phyloP scores from a whole-genome alignment of 2,113 vertebrate genomes.

The Agapornis roseicollis region DNA sequence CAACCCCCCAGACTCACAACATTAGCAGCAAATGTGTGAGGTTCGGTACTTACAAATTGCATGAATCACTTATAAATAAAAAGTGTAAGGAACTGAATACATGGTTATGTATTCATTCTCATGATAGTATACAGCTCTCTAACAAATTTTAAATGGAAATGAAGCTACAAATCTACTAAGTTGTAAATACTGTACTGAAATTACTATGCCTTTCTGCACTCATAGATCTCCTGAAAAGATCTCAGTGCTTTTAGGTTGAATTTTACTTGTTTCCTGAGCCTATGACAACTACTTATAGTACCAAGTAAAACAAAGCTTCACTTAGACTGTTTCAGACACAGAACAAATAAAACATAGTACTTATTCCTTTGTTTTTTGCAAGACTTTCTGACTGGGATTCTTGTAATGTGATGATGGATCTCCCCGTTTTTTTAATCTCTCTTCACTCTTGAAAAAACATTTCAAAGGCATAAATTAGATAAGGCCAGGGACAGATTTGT shows the following conservation, averaged over 20 bases:
- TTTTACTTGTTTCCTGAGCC: conserved; percentile 10
- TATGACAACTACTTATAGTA: conserved; percentile 5
- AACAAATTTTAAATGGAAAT: conserved; percentile 13
- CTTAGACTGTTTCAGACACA: conserved; percentile 25
- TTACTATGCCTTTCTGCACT: conserved; percentile 6
- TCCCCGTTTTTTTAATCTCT: neutral
- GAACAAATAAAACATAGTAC: conserved; percentile 26
- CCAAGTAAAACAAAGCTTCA: neutral
- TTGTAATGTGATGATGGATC: neutral
- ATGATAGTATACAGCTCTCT: neutral
- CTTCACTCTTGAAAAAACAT: conserved; percentile 47
- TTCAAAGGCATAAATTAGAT: conserved; percentile 77
- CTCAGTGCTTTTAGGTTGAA: conserved; percentile 18
- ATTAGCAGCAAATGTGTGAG: neutral
- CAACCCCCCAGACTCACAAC: neutral
- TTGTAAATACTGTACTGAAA: conserved; percentile 37
- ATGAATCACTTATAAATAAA: neutral
- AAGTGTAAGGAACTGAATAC: neutral
- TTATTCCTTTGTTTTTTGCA: conserved; percentile 43
- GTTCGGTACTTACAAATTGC: neutral
- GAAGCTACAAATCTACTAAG: neutral
- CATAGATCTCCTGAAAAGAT: conserved; percentile 34
- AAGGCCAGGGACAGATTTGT: conserved; percentile 63
- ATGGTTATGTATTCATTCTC: neutral
- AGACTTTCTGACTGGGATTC: neutral